These are phyloP conservation scores for Apotomis capreana DNA, from an alignment of 2,888 invertebrate genomes.

Conservation along the genomic window DNA sequence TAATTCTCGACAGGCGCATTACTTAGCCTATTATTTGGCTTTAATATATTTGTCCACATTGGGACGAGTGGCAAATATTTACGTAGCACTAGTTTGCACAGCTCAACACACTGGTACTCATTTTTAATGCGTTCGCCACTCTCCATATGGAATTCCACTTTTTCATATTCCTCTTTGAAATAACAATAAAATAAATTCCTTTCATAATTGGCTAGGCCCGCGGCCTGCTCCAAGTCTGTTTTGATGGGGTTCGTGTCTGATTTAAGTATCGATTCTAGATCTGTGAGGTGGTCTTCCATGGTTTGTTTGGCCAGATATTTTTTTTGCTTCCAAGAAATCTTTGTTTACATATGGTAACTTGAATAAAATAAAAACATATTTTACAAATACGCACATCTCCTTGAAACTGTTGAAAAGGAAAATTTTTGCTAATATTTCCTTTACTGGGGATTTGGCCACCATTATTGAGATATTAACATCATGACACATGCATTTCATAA, in stretches of 20 bases:
- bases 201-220: background rate
- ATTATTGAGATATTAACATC: background rate
- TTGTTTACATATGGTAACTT: background rate
- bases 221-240: background rate
- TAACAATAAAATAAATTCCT: slow-evolving; percentile 1
- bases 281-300: background rate
- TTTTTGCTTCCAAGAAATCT: background rate
- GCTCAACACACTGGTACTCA: background rate
- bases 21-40: background rate
- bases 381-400: background rate
- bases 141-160: background rate
- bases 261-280: background rate
- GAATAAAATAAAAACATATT: background rate
- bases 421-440: slow-evolving; percentile 3
- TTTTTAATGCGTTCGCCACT: background rate
- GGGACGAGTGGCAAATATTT: slow-evolving; percentile 3
- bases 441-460: background rate
- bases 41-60: slow-evolving; percentile 7
- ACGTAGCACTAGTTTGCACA: background rate
- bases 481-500: slow-evolving; percentile 12
- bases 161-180: background rate
- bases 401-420: slow-evolving; percentile 1
- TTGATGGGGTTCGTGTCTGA: background rate
- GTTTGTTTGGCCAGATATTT: background rate
- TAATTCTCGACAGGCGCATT: slow-evolving; percentile 12